Evolutionary conservation across 2,888 invertebrate genomes (phyloP).

Genomic region (Colostygia pectinataria): DNA sequence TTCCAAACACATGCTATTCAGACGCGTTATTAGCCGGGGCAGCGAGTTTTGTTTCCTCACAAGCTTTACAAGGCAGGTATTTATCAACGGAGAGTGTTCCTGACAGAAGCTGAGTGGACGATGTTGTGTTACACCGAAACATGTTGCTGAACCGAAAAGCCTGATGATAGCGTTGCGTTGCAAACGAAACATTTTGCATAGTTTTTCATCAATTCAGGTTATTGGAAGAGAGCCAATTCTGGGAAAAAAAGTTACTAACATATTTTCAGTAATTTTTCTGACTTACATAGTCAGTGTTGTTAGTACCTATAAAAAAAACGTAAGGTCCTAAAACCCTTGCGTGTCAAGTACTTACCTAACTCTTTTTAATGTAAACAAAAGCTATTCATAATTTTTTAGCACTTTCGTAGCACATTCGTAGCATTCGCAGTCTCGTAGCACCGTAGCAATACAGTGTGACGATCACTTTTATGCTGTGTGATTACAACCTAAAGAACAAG

Average conservation of each 20-base stretch:
- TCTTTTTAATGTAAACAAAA: no score
- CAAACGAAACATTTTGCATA: background rate
- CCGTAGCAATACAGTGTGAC: constrained; percentile 1
- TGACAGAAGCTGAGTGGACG: constrained; percentile 8
- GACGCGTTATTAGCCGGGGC: background rate
- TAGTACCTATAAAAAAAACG: no score
- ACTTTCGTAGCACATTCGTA: constrained; percentile 3
- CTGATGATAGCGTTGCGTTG: background rate
- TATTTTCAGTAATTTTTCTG: no score
- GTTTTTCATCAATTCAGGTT: no score
- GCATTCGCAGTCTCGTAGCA: constrained; percentile 4
- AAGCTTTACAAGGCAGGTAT: constrained; percentile 6
- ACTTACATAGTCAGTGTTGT: no score
- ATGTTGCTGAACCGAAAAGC: background rate
- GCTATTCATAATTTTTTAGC: background rate
- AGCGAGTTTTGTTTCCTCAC: constrained; percentile 4
- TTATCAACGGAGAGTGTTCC: constrained; percentile 1
- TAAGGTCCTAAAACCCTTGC: no score
- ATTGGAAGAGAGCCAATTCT: no score
- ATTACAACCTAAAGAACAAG: constrained; percentile 10
- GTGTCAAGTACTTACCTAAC: no score
- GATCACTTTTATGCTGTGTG: constrained; percentile 1
- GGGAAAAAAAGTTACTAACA: no score
- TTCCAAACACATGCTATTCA: no score
- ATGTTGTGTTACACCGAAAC: constrained; percentile 6